phyloP scores from a whole-genome alignment of 1,140 invertebrate genomes.

The Gryon sp. region DNA sequence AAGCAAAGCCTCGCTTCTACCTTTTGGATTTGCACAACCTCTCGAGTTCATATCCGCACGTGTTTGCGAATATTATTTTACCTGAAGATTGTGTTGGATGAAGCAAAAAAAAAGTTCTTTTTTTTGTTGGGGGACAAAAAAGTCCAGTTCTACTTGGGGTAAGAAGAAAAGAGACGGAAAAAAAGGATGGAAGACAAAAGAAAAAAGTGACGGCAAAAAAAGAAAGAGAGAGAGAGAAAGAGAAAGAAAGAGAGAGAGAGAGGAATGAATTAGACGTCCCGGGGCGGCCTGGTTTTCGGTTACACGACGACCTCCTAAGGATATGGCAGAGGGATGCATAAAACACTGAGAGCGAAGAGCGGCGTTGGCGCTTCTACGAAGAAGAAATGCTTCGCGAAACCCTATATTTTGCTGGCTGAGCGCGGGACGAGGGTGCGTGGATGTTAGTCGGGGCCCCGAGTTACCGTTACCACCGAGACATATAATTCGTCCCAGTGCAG shows the following conservation, averaged over 20 bases:
- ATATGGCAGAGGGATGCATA: slow-evolving; percentile 66
- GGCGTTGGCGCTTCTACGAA: slow-evolving; percentile 64
- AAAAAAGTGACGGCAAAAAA: slow-evolving; percentile 10
- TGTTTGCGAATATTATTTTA: slow-evolving; percentile 65
- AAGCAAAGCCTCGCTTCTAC: background rate
- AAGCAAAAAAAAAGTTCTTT: slow-evolving; percentile 10
- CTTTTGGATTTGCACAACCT: slow-evolving; percentile 16
- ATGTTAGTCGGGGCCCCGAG: slow-evolving; percentile 15
- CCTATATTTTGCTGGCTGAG: slow-evolving; percentile 59
- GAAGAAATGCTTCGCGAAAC: slow-evolving; percentile 67
- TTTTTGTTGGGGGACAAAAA: slow-evolving; percentile 12
- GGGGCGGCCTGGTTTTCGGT: slow-evolving; percentile 71
- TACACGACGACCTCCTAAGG: slow-evolving; percentile 69
- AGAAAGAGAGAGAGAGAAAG: slow-evolving; percentile 33
- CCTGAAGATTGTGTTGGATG: slow-evolving; percentile 41
- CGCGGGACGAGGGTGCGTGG: slow-evolving; percentile 46
- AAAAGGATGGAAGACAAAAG: slow-evolving; percentile 11
- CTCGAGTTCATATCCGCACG: slow-evolving; percentile 38
- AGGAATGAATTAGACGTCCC: slow-evolving; percentile 72
- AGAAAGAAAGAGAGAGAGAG: slow-evolving; percentile 44
- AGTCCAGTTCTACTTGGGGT: too few species aligned
- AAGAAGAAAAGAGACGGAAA: too few species aligned
- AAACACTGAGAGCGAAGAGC: slow-evolving; percentile 68
- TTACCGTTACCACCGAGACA: slow-evolving; percentile 44
- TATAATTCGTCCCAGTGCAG: slow-evolving; percentile 50